phyloP scores from a whole-genome alignment of 1,140 invertebrate genomes.

The Vollenhovia emeryi region DNA sequence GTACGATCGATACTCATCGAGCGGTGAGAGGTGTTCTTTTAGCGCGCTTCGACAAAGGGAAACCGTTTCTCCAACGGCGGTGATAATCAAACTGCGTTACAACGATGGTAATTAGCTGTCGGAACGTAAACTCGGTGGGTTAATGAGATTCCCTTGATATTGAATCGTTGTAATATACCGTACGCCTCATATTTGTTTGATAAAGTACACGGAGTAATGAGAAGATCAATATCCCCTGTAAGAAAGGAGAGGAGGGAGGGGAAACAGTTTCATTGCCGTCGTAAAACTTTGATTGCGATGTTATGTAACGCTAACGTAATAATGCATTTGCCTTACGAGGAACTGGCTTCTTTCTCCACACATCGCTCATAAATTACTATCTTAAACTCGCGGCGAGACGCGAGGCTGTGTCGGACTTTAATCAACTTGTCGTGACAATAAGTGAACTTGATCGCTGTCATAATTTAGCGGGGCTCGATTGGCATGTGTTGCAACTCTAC shows the following conservation, averaged over 20 bases:
- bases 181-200: not conserved
- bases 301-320: not conserved
- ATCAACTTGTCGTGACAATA: too few species aligned
- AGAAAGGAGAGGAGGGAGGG: not conserved
- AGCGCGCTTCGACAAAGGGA: slow-evolving; percentile 8
- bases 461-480: not conserved
- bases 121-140: slow-evolving; percentile 34
- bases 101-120: slow-evolving; percentile 41
- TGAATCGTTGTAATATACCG: slow-evolving; percentile 15
- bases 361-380: not conserved
- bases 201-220: slow-evolving; percentile 3
- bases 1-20: slow-evolving; percentile 11
- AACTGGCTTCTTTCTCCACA: not conserved
- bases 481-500: not conserved
- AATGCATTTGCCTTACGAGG: not conserved
- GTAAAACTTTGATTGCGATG: not conserved
- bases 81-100: slow-evolving; percentile 40
- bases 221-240: not conserved
- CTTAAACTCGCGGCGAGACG: not conserved
- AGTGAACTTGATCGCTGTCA: too few species aligned
- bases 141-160: slow-evolving; percentile 49
- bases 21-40: slow-evolving; percentile 19
- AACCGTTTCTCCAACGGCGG: not conserved
- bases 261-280: not conserved
- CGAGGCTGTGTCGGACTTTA: not conserved